A percentile compares a stretch with the other conserved stretches of the same genome.
phyloP scores from a whole-genome alignment of 1,140 invertebrate species.

The Neelides sp. region DNA sequence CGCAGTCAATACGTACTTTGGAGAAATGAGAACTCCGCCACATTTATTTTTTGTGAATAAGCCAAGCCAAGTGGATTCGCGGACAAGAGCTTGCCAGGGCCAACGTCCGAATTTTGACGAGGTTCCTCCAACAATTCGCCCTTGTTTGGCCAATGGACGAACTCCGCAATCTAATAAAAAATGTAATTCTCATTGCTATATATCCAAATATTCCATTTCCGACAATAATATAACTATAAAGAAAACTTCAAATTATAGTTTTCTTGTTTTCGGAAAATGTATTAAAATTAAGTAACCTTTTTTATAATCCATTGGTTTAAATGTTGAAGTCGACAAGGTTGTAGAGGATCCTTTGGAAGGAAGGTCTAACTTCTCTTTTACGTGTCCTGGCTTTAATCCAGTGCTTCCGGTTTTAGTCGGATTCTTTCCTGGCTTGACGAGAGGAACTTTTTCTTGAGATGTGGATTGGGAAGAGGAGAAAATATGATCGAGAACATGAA shows the following conservation, averaged over 20 bases:
- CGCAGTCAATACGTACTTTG: conserved; percentile 72
- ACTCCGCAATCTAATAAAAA: conserved; percentile 65
- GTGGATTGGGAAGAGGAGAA: conserved; percentile 20
- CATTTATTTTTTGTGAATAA: conserved; percentile 94
- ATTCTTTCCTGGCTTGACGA: conserved; percentile 17
- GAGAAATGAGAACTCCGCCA: conserved; percentile 76
- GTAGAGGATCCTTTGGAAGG: conserved; percentile 20
- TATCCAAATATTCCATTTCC: too few relatives aligned
- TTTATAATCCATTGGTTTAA: conserved; percentile 41
- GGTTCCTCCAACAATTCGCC: conserved; percentile 80
- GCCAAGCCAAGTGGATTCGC: conserved; percentile 80
- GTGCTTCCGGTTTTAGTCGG: neutral
- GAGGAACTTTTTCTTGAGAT: conserved; percentile 18
- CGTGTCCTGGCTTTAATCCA: conserved; percentile 29
- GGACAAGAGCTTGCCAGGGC: conserved; percentile 84
- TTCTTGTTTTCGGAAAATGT: too few relatives aligned
- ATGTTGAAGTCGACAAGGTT: conserved; percentile 32
- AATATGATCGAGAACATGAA: conserved; percentile 18
- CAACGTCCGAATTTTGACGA: conserved; percentile 71
- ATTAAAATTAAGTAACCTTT: conserved; percentile 53
- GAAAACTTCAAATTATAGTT: too few relatives aligned
- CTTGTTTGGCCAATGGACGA: conserved; percentile 53
- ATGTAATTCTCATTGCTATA: too few relatives aligned
- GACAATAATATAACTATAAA: too few relatives aligned
- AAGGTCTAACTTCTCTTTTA: conserved; percentile 15